Conservation (phyloP, 2,113 vertebrate genomes). For the Pantherophis guttatus region DNA sequence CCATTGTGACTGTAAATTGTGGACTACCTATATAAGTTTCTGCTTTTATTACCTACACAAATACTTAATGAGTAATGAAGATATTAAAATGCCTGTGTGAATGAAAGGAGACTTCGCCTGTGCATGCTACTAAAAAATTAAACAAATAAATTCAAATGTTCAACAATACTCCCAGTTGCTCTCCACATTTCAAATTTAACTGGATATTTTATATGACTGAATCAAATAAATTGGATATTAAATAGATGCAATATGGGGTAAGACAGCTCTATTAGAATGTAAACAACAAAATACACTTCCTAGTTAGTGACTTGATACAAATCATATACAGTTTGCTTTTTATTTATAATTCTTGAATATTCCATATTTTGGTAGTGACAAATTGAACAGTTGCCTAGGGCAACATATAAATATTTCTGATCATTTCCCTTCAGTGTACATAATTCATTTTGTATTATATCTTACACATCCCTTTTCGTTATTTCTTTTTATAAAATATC, state of each 20-base stretch:
- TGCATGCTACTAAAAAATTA: not conserved
- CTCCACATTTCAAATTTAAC: not conserved
- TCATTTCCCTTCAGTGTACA: not conserved
- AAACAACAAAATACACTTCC: not conserved
- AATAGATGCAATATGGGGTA: not conserved
- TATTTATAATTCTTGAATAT: conserved; percentile 4
- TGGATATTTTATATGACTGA: not conserved
- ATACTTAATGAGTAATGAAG: not conserved
- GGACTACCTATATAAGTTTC: not conserved
- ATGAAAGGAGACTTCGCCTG: not conserved
- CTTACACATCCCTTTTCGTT: not conserved
- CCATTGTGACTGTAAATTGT: not conserved
- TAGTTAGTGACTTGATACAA: not conserved
- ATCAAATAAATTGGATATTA: not conserved
- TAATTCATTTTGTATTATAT: conserved; percentile 6
- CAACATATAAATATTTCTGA: conserved; percentile 2
- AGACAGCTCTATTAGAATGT: not conserved
- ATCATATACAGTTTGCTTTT: not conserved
- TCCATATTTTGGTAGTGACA: not conserved
- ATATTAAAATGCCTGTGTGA: not conserved
- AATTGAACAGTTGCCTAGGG: not conserved
- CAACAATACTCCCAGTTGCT: not conserved
- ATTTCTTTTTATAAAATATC: conserved; percentile 1
- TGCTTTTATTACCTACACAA: not conserved
- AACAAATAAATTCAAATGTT: not conserved